Percentiles rank a stretch among this genome's conserved stretches.
Evolutionary conservation across 2,888 invertebrate genomes (phyloP).

Genomic region (Eristalis tenax): DNA sequence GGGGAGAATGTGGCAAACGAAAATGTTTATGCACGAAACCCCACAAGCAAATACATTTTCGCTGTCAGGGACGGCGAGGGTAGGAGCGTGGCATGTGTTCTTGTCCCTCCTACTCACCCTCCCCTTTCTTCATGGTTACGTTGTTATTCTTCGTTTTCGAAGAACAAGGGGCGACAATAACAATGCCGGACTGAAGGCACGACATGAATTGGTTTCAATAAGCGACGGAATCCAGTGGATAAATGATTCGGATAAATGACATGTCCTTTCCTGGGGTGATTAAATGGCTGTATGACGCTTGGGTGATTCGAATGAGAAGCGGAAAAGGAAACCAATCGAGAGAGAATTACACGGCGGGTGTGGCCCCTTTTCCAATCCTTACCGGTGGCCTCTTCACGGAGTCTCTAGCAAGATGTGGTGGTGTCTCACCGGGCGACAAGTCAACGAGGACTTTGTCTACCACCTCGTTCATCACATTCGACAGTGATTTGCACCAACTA

Average conservation of each 20-base stretch:
- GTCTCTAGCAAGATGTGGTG: no score
- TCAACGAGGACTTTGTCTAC: no score
- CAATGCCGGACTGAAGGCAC: neutral
- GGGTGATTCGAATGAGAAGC: neutral
- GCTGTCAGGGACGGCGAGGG: neutral
- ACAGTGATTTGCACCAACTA: no score
- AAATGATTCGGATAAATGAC: constrained; percentile 35
- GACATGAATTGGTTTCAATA: neutral
- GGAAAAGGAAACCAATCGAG: neutral
- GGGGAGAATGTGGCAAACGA: neutral
- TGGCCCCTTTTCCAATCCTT: neutral
- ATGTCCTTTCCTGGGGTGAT: constrained; percentile 38
- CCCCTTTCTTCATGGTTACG: neutral
- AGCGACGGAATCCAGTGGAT: neutral
- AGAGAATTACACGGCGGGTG: neutral
- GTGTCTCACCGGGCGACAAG: no score
- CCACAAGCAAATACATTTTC: neutral
- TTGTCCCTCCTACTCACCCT: no score
- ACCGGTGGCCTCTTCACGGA: no score
- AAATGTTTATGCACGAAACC: constrained; percentile 2
- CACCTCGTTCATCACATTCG: no score
- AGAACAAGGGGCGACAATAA: neutral
- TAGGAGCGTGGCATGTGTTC: neutral
- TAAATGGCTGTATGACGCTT: constrained; percentile 22
- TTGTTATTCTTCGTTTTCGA: neutral